These are phyloP conservation scores for Teleiodes luculella DNA, from an alignment of 2,888 invertebrate species.

Conservation along the genomic window DNA sequence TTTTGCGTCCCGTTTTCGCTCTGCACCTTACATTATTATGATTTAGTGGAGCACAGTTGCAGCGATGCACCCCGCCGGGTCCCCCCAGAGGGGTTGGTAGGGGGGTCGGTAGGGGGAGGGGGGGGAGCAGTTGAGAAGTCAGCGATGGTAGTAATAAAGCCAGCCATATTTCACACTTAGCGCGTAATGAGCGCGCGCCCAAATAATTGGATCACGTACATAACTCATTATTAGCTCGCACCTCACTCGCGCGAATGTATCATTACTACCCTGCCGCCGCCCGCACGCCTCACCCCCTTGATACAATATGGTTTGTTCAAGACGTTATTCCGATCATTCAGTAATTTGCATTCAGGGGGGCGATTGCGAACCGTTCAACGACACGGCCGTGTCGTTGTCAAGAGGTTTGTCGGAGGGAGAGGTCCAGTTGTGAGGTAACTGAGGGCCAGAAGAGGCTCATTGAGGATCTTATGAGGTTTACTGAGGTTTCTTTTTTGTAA, in stretches of 20 bases:
- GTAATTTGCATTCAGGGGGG: slow-evolving; percentile 6
- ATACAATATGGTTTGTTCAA: slow-evolving; percentile 46
- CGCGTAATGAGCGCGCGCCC: slow-evolving; percentile 79
- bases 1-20: slow-evolving; percentile 34
- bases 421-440: too few species aligned
- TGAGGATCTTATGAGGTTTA: too few species aligned
- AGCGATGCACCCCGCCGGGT: slow-evolving; percentile 46
- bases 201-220: slow-evolving; percentile 81
- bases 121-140: slow-evolving; percentile 43
- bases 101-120: slow-evolving; percentile 15
- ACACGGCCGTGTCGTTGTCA: too few species aligned
- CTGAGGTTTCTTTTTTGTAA: too few species aligned
- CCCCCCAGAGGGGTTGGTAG: slow-evolving; percentile 14
- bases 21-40: slow-evolving; percentile 71
- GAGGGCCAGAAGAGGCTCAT: too few species aligned
- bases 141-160: slow-evolving; percentile 73
- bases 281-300: slow-evolving; percentile 21
- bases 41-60: slow-evolving; percentile 70
- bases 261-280: slow-evolving; percentile 47
- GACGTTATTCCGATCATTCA: slow-evolving; percentile 22
- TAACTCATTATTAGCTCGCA: slow-evolving; percentile 80
- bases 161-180: slow-evolving; percentile 79
- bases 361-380: too few species aligned
- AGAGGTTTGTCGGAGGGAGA: too few species aligned
- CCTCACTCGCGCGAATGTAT: slow-evolving; percentile 73